Base-by-base conservation (phyloP, 2,113 vertebrate species). In the Deroptyus accipitrinus region DNA sequence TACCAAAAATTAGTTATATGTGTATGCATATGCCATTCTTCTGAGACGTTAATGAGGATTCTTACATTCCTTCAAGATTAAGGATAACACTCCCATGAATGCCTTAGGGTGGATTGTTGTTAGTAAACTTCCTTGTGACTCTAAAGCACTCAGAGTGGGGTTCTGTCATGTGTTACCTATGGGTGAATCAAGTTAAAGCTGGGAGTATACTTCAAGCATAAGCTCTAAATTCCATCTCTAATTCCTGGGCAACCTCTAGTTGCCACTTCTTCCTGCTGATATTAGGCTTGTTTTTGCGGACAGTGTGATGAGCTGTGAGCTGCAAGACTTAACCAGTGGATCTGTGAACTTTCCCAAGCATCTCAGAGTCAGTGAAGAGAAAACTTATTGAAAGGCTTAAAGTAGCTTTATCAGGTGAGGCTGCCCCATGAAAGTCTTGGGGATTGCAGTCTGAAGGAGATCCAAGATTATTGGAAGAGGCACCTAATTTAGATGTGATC, bases 381-480 rank as follows among this genome's bases (percentile, higher is more conserved):
- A 91, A 85, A 62, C 11, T 61, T 85, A n/a, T 9, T 86, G 59
- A 72, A 83, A 86, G 49, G 15, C 35, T 74, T 86, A 52, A 77
- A 90, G 90, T 37, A 64, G 55, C 77, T 79, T 87, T 94, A 59
- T 69, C 61, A 54, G 52, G 13, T 87, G 73, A 57, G 48, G 18
- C 48, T 85, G 69, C 78, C 33, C 24, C 17, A 31, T 46, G 74
- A 39, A 82, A 76, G 24, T 64, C 27, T 76, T 69, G 24, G 52
- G 62, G 55, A 72, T 30, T 78, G 66, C 33, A 75, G 37, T 15
- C 18, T 64, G 75, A 82, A 83, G 61, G 68, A 54, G n/a, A 35
- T 19, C 95, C 82, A 88, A 80, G 82, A 69, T 87, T 64, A 90
- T 93, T 93, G 78, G 75, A 88, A 88, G 88, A 94, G 88, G 63